Base-by-base conservation (phyloP, 2,797 vertebrate species). In the Lithobates sylvaticus region DNA sequence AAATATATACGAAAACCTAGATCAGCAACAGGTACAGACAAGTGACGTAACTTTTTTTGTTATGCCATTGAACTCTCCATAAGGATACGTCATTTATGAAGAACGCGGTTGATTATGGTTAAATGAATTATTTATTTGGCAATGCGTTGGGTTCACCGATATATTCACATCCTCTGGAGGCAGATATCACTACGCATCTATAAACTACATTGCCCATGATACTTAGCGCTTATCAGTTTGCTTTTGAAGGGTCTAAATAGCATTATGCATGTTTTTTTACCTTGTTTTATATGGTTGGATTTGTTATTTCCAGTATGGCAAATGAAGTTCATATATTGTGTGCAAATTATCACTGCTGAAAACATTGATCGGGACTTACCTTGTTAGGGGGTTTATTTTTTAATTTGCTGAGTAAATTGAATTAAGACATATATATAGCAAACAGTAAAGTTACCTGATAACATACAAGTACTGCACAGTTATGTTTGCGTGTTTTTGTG, bases 181-280 rank as follows among this genome's bases (percentile, higher is more conserved):
- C 21, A 61, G 50, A 54, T 58, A 21, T 58, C 27, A 58, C 1
- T 47, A 54, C 9, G 0, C 16, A 64, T 71, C 10, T 26, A 3
- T 26, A 81, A 10, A 61, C 68, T 12, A 10, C 70, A 74, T 27
- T 34, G 42, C 70, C 80, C 70, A 82, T 42, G 16, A 81, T 42
- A 64, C 47, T 36, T 39, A 72, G 69, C 15, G n/a, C 5, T 67
- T 67, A 61, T 61, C 5, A 2, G 13, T 61, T 61, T 61, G 5
- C 54, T n/a, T 7, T 58, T 5, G 3, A 58, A 18, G 16, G 50
- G 21, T 61, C 54, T 13, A 21, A 54, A 54, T 16, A 18, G 50
- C 3, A 54, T 5, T 50, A 5, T 1, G 18, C 21, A 58, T 10
- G 21, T 58, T 58, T 58, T 39, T 58, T 58, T 58, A 1, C 47